These are phyloP conservation scores for Helogale parvula DNA, from an alignment of 2,113 vertebrate species.

Conservation along the genomic window DNA sequence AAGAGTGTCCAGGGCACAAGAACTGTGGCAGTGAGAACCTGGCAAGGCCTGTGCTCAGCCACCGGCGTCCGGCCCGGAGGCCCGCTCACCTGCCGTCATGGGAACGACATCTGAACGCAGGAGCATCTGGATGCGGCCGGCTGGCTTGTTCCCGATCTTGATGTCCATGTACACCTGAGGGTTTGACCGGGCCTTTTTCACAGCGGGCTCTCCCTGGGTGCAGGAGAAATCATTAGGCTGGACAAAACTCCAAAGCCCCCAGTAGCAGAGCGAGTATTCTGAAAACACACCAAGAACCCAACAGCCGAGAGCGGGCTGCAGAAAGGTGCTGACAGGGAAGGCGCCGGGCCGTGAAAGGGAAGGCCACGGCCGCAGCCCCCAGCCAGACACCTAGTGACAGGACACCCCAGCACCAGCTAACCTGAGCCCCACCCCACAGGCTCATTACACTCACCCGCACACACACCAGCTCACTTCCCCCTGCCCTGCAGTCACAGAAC, in stretches of 20 bases:
- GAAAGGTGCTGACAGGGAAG: background rate
- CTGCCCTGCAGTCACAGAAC: background rate
- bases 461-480: background rate
- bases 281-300: background rate
- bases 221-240: background rate
- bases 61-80: background rate
- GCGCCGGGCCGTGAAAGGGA: background rate
- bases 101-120: conserved; percentile 96
- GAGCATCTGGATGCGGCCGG: conserved; percentile 94
- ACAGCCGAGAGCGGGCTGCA: background rate
- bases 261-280: rapidly evolving
- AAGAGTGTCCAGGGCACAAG: background rate
- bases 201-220: conserved; percentile 90
- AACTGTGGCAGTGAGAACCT: background rate
- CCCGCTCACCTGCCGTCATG: conserved; percentile 93
- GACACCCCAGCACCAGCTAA: background rate
- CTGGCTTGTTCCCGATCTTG: conserved; percentile 97
- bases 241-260: background rate
- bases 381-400: background rate
- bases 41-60: background rate
- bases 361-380: rapidly evolving
- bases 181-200: conserved; percentile 94
- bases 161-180: conserved; percentile 99
- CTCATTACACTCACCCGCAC: background rate
- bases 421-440: rapidly evolving